These are phyloP conservation scores for Zaprionus taronus DNA, from an alignment of 1,140 invertebrate genomes.

Conservation along the genomic window DNA sequence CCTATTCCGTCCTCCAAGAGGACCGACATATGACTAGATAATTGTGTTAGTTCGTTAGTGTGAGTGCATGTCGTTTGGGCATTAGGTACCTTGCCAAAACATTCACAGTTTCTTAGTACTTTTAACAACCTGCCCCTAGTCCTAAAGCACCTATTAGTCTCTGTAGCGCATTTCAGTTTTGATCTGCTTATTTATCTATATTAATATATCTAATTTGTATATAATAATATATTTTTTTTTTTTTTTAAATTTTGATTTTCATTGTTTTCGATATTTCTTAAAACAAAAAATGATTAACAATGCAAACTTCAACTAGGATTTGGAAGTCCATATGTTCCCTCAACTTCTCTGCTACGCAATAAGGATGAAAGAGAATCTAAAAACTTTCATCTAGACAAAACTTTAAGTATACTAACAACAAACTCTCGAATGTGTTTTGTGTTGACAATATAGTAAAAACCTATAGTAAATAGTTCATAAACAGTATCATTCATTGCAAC, in stretches of 20 bases:
- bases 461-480: slow-evolving; percentile 40
- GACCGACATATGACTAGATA: not conserved
- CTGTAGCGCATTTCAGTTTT: slow-evolving; percentile 7
- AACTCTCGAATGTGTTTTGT: slow-evolving; percentile 74
- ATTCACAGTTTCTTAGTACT: not conserved
- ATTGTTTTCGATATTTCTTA: slow-evolving; percentile 60
- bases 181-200: slow-evolving; percentile 1
- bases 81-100: slow-evolving; percentile 1
- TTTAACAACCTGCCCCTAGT: not conserved
- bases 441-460: slow-evolving; percentile 32
- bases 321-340: slow-evolving; percentile 80
- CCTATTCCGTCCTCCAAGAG: not conserved
- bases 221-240: slow-evolving; percentile 74
- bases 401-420: slow-evolving; percentile 81
- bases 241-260: slow-evolving; percentile 63
- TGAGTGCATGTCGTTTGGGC: not conserved
- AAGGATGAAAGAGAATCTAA: slow-evolving; percentile 84
- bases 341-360: slow-evolving; percentile 80
- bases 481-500: slow-evolving; percentile 12
- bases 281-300: slow-evolving; percentile 50
- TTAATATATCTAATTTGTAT: slow-evolving; percentile 51
- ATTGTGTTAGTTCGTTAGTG: not conserved
- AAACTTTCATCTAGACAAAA: slow-evolving; percentile 84
- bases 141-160: not conserved
- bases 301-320: slow-evolving; percentile 77